Evolutionary conservation across 2,888 invertebrate species (phyloP).

Genomic region (Hyposoter didymator): DNA sequence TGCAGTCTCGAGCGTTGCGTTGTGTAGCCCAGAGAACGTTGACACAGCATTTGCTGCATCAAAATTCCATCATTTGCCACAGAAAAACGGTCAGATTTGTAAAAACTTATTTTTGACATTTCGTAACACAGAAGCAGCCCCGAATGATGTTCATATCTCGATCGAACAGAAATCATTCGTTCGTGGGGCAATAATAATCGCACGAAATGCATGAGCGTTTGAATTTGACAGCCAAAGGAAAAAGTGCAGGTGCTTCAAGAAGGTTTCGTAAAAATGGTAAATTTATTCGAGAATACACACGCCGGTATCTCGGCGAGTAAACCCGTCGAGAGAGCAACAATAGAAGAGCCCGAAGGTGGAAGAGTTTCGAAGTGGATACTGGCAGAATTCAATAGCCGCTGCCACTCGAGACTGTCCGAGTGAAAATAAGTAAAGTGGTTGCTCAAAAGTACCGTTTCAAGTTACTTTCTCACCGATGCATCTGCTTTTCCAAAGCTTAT

Average conservation of each 20-base stretch:
- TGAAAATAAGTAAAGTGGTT: slow-evolving; percentile 35
- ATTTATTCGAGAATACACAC: neutral
- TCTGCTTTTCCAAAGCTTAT: slow-evolving; percentile 4
- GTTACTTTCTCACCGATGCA: slow-evolving; percentile 7
- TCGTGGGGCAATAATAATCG: neutral
- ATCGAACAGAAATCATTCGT: neutral
- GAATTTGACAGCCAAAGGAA: neutral
- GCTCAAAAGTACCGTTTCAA: slow-evolving; percentile 29
- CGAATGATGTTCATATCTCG: no score
- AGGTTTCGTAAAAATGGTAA: slow-evolving; percentile 27
- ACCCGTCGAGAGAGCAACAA: slow-evolving; percentile 19
- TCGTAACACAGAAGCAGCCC: no score
- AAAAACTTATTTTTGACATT: neutral
- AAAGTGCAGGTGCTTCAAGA: neutral
- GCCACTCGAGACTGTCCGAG: slow-evolving; percentile 32
- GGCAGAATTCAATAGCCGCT: slow-evolving; percentile 36
- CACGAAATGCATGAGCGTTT: neutral
- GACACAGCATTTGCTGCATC: neutral
- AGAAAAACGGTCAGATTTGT: neutral
- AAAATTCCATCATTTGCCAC: neutral
- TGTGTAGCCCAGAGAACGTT: neutral
- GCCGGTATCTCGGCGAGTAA: slow-evolving; percentile 9
- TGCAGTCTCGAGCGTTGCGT: neutral
- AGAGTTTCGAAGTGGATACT: slow-evolving; percentile 34
- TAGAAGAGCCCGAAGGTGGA: slow-evolving; percentile 9